Evolutionary conservation across 2,888 invertebrate genomes (phyloP).

Genomic region (Ametastegia equiseti): DNA sequence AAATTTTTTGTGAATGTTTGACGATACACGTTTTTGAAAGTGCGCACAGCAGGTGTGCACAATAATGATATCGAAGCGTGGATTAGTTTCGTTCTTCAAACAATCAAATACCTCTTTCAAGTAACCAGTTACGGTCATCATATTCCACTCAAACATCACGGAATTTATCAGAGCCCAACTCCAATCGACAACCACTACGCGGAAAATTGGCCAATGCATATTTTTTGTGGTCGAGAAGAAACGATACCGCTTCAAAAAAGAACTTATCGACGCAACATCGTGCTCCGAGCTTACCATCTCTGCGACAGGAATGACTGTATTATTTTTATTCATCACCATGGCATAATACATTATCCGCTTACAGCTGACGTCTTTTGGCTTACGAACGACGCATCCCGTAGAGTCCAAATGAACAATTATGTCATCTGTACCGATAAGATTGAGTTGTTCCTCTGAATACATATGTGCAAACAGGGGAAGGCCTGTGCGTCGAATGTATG

Average conservation of each 20-base stretch:
- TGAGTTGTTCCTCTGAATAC: too few species aligned
- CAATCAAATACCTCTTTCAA: not conserved
- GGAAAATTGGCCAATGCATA: too few species aligned
- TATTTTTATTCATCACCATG: not conserved
- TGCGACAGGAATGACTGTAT: not conserved
- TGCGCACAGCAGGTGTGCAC: conserved; percentile 13
- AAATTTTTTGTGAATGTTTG: not conserved
- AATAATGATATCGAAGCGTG: not conserved
- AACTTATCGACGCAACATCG: too few species aligned
- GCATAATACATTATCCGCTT: conserved; percentile 1
- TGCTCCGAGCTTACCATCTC: not conserved
- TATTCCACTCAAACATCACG: conserved; percentile 4
- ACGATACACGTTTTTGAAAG: not conserved
- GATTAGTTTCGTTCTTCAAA: not conserved
- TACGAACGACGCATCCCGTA: not conserved
- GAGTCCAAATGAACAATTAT: too few species aligned
- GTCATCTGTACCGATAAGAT: too few species aligned
- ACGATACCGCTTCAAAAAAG: too few species aligned
- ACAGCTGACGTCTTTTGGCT: not conserved
- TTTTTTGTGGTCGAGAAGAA: too few species aligned
- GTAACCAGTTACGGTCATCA: not conserved
- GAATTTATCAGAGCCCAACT: conserved; percentile 3
- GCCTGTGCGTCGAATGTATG: too few species aligned
- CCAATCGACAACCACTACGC: too few species aligned
- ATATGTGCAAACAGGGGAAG: too few species aligned